A percentile compares a stretch with the other conserved stretches of the same genome.
These are phyloP conservation scores for Drosophila sp. DNA, from an alignment of 1,140 invertebrate genomes.

Conservation along the genomic window DNA sequence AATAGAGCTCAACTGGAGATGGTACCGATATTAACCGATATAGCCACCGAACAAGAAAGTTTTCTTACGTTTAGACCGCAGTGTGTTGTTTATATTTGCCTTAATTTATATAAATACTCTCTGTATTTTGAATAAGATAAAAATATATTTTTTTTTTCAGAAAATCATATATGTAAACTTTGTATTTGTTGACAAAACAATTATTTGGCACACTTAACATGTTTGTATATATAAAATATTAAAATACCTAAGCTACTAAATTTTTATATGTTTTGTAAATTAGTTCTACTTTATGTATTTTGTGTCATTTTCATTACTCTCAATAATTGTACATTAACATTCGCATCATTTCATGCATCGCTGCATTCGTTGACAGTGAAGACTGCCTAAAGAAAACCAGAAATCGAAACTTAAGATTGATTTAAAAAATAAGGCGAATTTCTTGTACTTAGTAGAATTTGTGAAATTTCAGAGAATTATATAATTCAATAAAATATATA, in stretches of 20 bases:
- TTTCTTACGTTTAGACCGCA: too few species aligned
- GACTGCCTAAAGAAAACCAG: neutral
- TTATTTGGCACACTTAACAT: too few species aligned
- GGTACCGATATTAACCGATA: neutral
- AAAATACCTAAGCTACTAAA: conserved; percentile 1
- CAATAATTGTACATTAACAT: conserved; percentile 33
- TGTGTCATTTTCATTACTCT: conserved; percentile 26
- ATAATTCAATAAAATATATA: neutral
- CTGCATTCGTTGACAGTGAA: conserved; percentile 8
- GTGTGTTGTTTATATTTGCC: too few species aligned
- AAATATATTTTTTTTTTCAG: too few species aligned
- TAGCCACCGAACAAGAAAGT: too few species aligned
- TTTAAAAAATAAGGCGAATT: neutral
- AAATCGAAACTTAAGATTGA: neutral
- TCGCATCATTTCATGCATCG: conserved; percentile 58
- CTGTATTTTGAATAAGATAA: too few species aligned
- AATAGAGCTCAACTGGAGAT: neutral
- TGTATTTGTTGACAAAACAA: too few species aligned
- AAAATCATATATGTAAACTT: too few species aligned
- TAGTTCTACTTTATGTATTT: conserved; percentile 26
- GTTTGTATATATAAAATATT: neutral
- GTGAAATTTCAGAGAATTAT: too few species aligned
- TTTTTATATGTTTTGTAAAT: conserved; percentile 1
- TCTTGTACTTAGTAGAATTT: neutral
- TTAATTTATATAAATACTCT: too few species aligned